These are phyloP conservation scores for Protophormia terraenovae DNA, from an alignment of 2,888 invertebrate genomes.

Conservation along the genomic window DNA sequence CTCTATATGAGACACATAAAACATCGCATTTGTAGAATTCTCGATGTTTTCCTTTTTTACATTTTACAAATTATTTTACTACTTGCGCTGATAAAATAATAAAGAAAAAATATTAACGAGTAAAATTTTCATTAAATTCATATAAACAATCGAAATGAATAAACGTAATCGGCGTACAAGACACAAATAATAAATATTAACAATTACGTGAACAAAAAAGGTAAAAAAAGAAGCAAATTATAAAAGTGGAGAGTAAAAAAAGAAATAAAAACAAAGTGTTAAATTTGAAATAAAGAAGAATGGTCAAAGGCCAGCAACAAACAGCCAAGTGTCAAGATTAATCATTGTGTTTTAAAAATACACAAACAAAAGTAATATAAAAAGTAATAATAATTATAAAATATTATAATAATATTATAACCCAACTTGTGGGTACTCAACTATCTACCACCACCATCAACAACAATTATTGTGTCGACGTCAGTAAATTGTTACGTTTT, in stretches of 20 bases:
- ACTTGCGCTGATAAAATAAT: conserved; percentile 43
- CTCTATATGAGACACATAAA: not conserved
- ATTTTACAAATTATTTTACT: conserved; percentile 32
- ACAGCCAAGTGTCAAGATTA: conserved; percentile 33
- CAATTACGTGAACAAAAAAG: conserved; percentile 54
- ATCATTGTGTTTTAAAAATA: not conserved
- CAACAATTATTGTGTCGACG: not conserved
- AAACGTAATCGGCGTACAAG: conserved; percentile 10
- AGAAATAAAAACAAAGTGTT: conserved; percentile 45
- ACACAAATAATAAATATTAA: not conserved
- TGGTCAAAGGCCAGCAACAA: conserved; percentile 48
- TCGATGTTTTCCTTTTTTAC: conserved; percentile 46
- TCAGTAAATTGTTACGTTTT: not conserved
- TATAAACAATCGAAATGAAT: conserved; percentile 5
- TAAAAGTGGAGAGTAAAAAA: conserved; percentile 16
- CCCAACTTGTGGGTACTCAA: too few relatives aligned
- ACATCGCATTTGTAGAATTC: conserved; percentile 55
- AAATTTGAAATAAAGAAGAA: conserved; percentile 30
- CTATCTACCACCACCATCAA: not conserved
- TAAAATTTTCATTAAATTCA: not conserved
- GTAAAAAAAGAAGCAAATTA: not conserved
- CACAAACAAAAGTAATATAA: not conserved
- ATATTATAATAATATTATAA: not conserved
- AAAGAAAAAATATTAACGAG: conserved; percentile 10
- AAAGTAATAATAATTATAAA: not conserved